These are phyloP conservation scores for Drosophila rhopaloa DNA, from an alignment of 1,140 invertebrate species.

Conservation along the genomic window DNA sequence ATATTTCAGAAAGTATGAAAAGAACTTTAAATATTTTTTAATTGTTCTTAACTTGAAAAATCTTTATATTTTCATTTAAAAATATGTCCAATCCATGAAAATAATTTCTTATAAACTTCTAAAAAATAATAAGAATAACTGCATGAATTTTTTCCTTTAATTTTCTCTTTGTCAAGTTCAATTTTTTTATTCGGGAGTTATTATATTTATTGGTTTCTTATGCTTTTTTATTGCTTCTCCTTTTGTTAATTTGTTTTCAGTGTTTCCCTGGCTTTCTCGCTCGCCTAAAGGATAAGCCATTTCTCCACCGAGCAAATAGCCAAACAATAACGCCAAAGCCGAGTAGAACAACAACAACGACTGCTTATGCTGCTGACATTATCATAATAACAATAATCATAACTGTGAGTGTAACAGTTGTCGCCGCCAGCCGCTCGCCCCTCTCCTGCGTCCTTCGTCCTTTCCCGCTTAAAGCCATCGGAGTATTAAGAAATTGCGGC, in stretches of 20 bases:
- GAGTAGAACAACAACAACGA: conserved; percentile 32
- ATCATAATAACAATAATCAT: conserved; percentile 80
- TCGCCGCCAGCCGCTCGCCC: conserved; percentile 9
- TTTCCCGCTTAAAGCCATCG: conserved; percentile 15
- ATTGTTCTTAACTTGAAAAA: no score
- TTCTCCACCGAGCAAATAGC: conserved; percentile 51
- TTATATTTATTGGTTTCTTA: no score
- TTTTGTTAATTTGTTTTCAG: background rate
- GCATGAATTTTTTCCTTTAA: no score
- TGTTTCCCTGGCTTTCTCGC: background rate
- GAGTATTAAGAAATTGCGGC: conserved; percentile 58
- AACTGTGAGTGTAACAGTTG: conserved; percentile 74
- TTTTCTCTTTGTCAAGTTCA: no score
- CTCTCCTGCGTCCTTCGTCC: background rate
- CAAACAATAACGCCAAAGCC: conserved; percentile 56
- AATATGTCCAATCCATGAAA: no score
- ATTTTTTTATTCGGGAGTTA: no score
- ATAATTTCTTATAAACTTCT: no score
- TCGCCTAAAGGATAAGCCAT: conserved; percentile 25
- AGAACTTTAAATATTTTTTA: background rate
- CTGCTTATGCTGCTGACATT: conserved; percentile 59
- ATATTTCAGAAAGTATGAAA: background rate
- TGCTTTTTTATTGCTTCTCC: background rate
- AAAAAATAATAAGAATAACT: no score
- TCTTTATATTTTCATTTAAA: no score